Evolutionary conservation across 2,888 invertebrate genomes (phyloP), one percentile per base, ranked within the genome.

Genomic region (Hypselothyrea guttata): DNA sequence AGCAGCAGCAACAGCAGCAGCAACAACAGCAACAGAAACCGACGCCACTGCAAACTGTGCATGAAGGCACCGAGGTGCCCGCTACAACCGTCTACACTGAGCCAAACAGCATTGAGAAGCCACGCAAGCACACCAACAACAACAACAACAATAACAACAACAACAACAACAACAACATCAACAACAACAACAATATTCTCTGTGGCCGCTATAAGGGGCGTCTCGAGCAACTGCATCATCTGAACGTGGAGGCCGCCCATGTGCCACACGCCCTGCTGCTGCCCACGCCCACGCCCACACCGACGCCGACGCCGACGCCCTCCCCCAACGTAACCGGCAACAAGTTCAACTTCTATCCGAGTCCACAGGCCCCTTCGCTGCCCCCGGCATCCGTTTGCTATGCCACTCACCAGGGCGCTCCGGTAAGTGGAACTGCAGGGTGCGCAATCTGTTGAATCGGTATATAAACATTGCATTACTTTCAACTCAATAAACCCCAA

Each of bases 271-370:
- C 68, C n/a, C 47, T 81, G 42, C 67, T 79, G 31, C 52, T 87
- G 49, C 71, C 73, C 4, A 82, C 84, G 0, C 70, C 72, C 13
- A 53, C 56, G 2, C 81, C 84, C 12, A 55, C 56, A 4, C 81
- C 84, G 12, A 73, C 79, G 34, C 74, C n/a, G n/a, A 53, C 56
- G 2, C 81, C 84, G 12, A 55, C 56, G 4, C 81, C 84, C 11
- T 75, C 79, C 31, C 74, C 85, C 13, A 68, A 56, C 9, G 51
- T 56, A 0, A 63, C 30, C 9, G 55, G 64, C 18, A 71, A 62
- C 33, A 68, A 74, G 34, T 84, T 82, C 3, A 71, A 46, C 31
- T 84, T 69, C 33, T 74, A 49, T 40, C 16, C 59, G 4, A 5
- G 61, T 7, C 58, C 40, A 11, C 74, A 54, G n/a, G n/a, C 41